Evolutionary conservation across 2,113 vertebrate species (phyloP), one percentile per base, ranked within the genome.

Genomic region (Paratilapia polleni): DNA sequence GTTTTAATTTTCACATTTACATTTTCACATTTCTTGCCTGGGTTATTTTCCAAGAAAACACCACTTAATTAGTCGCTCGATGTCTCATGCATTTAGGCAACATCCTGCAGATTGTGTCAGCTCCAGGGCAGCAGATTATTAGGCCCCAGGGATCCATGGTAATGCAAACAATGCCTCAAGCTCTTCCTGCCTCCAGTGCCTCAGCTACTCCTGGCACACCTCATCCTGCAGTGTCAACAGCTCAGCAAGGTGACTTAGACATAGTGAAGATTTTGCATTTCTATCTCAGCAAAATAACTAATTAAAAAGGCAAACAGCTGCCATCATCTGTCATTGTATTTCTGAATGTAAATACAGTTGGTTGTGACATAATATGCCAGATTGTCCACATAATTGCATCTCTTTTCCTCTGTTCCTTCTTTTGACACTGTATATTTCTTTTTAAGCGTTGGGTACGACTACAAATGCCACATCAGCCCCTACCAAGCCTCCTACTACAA

Each of bases 21-120:
- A 63, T 49, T 56, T 77, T 68, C 6, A 22, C 11, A 43, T 68
- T 60, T 76, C 15, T 41, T 43, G 2, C 11, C 2, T 38, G 6
- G 47, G 6, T 77, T 22, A 7, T 11, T 22, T 76, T 54, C 19
- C 66, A 28, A 38, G 26, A 26, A 43, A 5, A 2, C 41, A 0
- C 5, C 19, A 70, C 28, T 79, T 8, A 81, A 54, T 63, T 56
- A 6, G 36, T n/a, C 31, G 60, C 4, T 12, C 10, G 82, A n/a
- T 91, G 10, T 89, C 10, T 85, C 15, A 12, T 86, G 61, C 5
- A 47, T 91, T 80, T 92, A 98, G 97, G 97, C 59, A 98, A 97
- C 86, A 97, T 98, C 85, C 96, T 98, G 74, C 97, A 98, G 91
- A 98, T 98, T 24, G 97, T 98, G 79, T 97, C 97, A 1, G 96